These are phyloP conservation scores for Oceanodroma tethys DNA, from an alignment of 2,113 vertebrate genomes.

Conservation along the genomic window DNA sequence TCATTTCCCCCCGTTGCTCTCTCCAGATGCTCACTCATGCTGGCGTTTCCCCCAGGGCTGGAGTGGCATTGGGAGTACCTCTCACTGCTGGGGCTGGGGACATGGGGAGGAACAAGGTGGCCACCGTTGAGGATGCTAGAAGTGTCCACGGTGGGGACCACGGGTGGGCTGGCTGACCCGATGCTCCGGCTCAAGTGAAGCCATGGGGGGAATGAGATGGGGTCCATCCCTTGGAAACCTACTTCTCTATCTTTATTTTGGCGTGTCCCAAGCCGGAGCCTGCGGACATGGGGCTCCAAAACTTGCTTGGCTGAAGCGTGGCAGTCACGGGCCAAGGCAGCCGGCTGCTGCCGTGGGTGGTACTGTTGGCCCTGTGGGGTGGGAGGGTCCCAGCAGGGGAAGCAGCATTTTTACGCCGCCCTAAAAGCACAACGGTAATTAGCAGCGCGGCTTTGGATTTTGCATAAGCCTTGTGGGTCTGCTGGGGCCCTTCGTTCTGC, in stretches of 20 bases:
- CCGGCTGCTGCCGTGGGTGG: background rate
- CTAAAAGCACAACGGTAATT: background rate
- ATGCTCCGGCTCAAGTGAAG: background rate
- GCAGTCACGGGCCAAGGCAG: background rate
- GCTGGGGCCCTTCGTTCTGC: background rate
- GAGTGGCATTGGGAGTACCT: background rate
- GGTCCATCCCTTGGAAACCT: background rate
- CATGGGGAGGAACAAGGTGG: background rate
- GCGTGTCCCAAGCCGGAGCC: fast-evolving
- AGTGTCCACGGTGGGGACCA: background rate
- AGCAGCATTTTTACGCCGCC: background rate
- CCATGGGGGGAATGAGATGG: background rate
- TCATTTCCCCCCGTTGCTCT: background rate
- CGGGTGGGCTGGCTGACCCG: background rate
- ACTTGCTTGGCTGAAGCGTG: background rate
- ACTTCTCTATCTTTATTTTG: background rate
- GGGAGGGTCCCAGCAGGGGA: background rate
- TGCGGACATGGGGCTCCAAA: fast-evolving
- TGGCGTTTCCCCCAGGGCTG: background rate
- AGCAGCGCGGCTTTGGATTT: background rate
- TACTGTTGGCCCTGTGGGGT: background rate
- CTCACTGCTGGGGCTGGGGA: background rate
- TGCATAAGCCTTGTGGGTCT: background rate
- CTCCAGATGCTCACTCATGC: background rate
- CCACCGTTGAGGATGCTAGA: background rate